Evolutionary conservation across 2,888 invertebrate genomes (phyloP).

Genomic region (Lasioglossum leucozonium): DNA sequence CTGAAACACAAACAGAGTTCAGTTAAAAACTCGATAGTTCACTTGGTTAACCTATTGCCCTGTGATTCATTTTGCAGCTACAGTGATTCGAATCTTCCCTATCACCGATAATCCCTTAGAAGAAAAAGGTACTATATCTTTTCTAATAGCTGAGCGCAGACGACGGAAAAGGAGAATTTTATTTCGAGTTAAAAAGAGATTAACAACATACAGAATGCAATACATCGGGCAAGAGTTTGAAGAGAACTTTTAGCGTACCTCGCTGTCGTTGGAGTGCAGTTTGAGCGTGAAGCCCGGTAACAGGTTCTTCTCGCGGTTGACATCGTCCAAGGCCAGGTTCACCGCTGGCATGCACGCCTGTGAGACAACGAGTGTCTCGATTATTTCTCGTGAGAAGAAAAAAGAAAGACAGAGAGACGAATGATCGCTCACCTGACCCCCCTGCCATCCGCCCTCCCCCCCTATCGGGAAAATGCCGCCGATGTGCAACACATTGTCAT

Average conservation of each 20-base stretch:
- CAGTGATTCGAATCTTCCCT: neutral
- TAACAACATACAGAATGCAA: neutral
- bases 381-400: neutral
- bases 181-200: neutral
- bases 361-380: neutral
- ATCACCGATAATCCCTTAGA: neutral
- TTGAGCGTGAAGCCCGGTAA: slow-evolving; percentile 95
- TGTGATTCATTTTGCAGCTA: neutral
- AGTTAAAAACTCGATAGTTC: neutral
- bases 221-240: neutral
- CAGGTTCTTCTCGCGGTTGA: slow-evolving; percentile 94
- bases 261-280: slow-evolving; percentile 97
- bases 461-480: slow-evolving; percentile 99
- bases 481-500: slow-evolving; percentile 93
- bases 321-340: slow-evolving; percentile 97
- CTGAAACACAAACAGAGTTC: slow-evolving; percentile 85
- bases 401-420: neutral
- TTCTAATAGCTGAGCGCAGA: no score
- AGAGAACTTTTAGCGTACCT: slow-evolving; percentile 87
- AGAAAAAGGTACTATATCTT: no score
- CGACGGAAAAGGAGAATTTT: neutral
- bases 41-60: neutral
- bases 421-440: slow-evolving; percentile 89
- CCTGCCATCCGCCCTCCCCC: slow-evolving; percentile 98
- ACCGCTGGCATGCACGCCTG: slow-evolving; percentile 99